A percentile compares a stretch with the other conserved stretches of the same genome.
phyloP scores from a whole-genome alignment of 2,888 invertebrate species.

The Diarsia rubi region DNA sequence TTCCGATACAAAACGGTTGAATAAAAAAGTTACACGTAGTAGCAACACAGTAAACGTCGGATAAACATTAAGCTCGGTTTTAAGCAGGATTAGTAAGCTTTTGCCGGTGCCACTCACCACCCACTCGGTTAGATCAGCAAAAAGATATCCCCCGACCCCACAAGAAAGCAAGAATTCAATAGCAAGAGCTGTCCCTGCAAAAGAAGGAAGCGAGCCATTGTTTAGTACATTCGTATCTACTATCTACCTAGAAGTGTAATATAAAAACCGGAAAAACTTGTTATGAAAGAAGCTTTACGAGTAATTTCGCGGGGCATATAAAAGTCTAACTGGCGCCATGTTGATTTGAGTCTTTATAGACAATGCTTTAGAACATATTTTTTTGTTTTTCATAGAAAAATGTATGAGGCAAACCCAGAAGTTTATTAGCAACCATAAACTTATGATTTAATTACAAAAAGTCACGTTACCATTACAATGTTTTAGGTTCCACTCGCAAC shows the following conservation, averaged over 20 bases:
- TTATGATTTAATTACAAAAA: constrained; percentile 5
- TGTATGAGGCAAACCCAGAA: background rate
- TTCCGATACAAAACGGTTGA: background rate
- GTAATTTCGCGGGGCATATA: constrained; percentile 19
- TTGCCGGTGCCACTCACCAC: constrained; percentile 1
- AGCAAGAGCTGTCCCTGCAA: background rate
- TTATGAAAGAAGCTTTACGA: constrained; percentile 27
- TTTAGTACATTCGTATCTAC: background rate
- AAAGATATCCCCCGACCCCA: constrained; percentile 50
- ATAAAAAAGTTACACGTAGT: background rate
- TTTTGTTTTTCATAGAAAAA: background rate
- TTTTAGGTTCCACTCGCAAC: background rate
- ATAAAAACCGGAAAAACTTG: constrained; percentile 10
- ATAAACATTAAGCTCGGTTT: constrained; percentile 14
- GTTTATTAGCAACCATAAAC: background rate
- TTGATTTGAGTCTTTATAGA: constrained; percentile 22
- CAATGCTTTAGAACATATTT: background rate
- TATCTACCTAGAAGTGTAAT: background rate
- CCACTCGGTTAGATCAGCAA: constrained; percentile 41
- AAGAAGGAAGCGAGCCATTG: constrained; percentile 2
- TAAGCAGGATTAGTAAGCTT: constrained; percentile 18
- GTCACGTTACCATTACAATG: constrained; percentile 14
- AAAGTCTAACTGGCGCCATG: constrained; percentile 21
- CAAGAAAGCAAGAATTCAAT: constrained; percentile 38
- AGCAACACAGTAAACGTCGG: background rate